Evolutionary conservation across 2,797 vertebrate genomes (phyloP).

Genomic region (Pipistrellus pipistrellus): DNA sequence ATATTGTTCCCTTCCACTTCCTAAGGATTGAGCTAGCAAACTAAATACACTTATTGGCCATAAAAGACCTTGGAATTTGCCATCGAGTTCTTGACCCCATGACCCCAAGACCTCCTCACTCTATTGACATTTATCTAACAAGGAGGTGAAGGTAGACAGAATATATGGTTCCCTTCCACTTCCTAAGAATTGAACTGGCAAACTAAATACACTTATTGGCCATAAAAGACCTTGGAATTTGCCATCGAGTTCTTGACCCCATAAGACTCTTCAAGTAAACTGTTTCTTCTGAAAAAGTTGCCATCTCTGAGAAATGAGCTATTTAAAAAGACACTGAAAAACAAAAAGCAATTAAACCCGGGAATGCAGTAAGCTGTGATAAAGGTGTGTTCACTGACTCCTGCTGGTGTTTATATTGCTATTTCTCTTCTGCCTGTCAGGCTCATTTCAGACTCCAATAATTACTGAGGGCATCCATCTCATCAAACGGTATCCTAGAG

Average conservation of each 20-base stretch:
- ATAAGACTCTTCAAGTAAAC: not conserved
- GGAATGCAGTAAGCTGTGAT: slow-evolving; percentile 72
- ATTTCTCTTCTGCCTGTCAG: slow-evolving; percentile 51
- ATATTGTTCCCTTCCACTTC: not conserved
- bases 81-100: not conserved
- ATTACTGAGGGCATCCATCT: slow-evolving; percentile 66
- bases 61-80: slow-evolving; percentile 5
- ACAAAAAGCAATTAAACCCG: slow-evolving; percentile 73
- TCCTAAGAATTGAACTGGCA: not conserved
- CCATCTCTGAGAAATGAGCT: slow-evolving; percentile 63
- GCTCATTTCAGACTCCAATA: slow-evolving; percentile 66
- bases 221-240: not conserved
- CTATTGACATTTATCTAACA: not conserved
- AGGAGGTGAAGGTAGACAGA: not conserved
- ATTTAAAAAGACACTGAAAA: slow-evolving; percentile 44
- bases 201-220: not conserved
- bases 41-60: not conserved
- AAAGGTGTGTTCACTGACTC: slow-evolving; percentile 72
- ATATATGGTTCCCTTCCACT: not conserved
- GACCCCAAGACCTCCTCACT: not conserved
- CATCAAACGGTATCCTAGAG: slow-evolving; percentile 41
- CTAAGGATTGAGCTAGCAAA: not conserved
- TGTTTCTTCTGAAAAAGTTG: slow-evolving; percentile 35
- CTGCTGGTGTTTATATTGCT: slow-evolving; percentile 58
- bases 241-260: not conserved